Evolutionary conservation across 2,797 vertebrate genomes (phyloP).

Genomic region (Dendrocincla fuliginosa): DNA sequence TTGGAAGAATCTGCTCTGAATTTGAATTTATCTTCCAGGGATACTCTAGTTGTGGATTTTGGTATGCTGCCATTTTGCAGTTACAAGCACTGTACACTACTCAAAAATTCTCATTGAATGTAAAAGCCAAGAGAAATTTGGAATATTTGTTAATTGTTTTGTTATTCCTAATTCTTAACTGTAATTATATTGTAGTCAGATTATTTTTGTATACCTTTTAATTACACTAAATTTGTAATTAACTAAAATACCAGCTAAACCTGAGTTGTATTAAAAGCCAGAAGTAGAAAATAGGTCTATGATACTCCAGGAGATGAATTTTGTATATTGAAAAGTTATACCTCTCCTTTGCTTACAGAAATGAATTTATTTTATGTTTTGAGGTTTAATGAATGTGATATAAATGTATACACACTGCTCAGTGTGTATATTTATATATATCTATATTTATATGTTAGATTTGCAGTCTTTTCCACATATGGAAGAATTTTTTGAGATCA

Average conservation of each 20-base stretch:
- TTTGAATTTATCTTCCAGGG: neutral
- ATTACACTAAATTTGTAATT: neutral
- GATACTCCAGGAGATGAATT: slow-evolving; percentile 61
- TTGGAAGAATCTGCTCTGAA: neutral
- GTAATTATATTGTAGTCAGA: neutral
- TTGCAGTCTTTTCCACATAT: slow-evolving; percentile 76
- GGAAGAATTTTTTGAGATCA: slow-evolving; percentile 77
- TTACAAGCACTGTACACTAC: neutral
- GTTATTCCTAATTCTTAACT: neutral
- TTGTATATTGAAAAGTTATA: slow-evolving; percentile 71
- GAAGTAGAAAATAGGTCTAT: slow-evolving; percentile 28
- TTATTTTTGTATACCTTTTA: neutral
- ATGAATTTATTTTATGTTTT: slow-evolving; percentile 79
- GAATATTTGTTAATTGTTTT: neutral
- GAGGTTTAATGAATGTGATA: slow-evolving; percentile 78
- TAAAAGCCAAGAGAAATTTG: neutral
- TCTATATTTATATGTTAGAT: slow-evolving; percentile 72
- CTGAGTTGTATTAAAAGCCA: slow-evolving; percentile 17
- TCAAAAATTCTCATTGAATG: neutral
- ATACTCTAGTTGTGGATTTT: neutral
- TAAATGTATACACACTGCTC: slow-evolving; percentile 75
- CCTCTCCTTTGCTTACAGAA: slow-evolving; percentile 69
- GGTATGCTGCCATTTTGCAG: neutral
- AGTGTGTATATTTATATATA: slow-evolving; percentile 77
- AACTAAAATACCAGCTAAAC: neutral